phyloP scores from a whole-genome alignment of 2,797 vertebrate species.

The Otolemur crassicaudatus region DNA sequence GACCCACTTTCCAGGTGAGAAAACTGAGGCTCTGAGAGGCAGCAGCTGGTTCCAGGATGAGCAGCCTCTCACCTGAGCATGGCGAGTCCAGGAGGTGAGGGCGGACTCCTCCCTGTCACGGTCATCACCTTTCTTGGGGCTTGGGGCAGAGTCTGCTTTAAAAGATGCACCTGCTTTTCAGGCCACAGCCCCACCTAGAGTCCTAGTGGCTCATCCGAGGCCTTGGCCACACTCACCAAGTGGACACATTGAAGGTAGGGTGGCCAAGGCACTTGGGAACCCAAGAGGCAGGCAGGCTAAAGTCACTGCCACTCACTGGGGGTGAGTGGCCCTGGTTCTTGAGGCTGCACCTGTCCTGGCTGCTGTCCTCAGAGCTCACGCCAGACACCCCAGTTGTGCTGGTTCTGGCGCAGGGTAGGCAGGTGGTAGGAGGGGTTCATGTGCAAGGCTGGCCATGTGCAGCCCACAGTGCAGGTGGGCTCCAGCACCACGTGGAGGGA shows the following conservation, averaged over 20 bases:
- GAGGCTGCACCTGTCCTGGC: background rate
- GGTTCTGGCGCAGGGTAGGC: background rate
- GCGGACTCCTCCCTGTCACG: fast-evolving
- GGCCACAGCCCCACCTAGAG: background rate
- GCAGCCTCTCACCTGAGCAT: fast-evolving
- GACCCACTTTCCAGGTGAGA: background rate
- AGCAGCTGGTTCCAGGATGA: fast-evolving
- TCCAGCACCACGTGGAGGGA: background rate
- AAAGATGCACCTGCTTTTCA: background rate
- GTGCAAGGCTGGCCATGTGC: too few relatives aligned
- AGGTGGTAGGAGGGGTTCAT: background rate
- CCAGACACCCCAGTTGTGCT: too few relatives aligned
- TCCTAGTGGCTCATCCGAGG: background rate
- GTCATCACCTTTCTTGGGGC: too few relatives aligned
- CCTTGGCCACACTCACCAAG: background rate
- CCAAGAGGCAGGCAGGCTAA: too few relatives aligned
- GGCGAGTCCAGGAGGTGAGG: fast-evolving
- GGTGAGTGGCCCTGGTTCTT: background rate
- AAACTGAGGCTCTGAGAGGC: background rate
- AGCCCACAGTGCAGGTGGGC: background rate
- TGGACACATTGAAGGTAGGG: too few relatives aligned
- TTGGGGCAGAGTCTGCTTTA: background rate
- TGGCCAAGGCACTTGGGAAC: too few relatives aligned
- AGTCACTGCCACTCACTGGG: too few relatives aligned
- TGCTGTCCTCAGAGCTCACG: background rate